Evolutionary conservation across 2,888 invertebrate genomes (phyloP).

Genomic region (Xestia ashworthii): DNA sequence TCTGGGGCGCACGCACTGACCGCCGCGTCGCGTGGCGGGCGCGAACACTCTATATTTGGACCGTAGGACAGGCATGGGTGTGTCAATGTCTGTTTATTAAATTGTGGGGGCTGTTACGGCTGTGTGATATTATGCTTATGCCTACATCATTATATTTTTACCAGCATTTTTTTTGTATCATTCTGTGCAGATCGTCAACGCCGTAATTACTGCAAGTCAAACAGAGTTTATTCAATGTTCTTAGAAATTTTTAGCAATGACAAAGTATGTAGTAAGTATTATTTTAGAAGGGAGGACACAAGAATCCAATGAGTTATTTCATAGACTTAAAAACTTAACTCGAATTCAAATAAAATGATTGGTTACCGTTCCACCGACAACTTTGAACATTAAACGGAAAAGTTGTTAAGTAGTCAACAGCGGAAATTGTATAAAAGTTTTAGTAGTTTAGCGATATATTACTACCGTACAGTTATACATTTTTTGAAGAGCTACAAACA

Average conservation of each 20-base stretch:
- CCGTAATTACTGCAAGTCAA: not conserved
- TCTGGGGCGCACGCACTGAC: slow-evolving; percentile 89
- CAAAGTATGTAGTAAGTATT: not conserved
- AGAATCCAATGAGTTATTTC: not conserved
- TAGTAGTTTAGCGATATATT: not conserved
- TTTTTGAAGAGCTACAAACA: slow-evolving; percentile 3
- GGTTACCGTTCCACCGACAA: not conserved
- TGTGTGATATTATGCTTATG: slow-evolving; percentile 24
- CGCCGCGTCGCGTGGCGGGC: slow-evolving; percentile 77
- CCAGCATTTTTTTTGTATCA: not conserved
- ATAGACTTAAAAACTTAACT: not conserved
- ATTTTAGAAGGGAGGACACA: not conserved
- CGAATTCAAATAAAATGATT: slow-evolving; percentile 5
- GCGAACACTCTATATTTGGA: slow-evolving; percentile 81
- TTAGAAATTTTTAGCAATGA: not conserved
- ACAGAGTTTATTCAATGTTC: not conserved
- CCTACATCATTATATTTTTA: slow-evolving; percentile 4
- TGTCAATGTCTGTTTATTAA: slow-evolving; percentile 70
- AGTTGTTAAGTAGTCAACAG: slow-evolving; percentile 15
- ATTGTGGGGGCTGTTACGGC: slow-evolving; percentile 62
- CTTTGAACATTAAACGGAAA: slow-evolving; percentile 11
- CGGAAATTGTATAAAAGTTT: slow-evolving; percentile 23
- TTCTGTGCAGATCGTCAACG: not conserved
- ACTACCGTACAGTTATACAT: not conserved
- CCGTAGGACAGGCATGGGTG: slow-evolving; percentile 74